Evolutionary conservation across 1,140 invertebrate genomes (phyloP), one percentile per base, ranked within the genome.

Genomic region (Trichonephila clavipes): DNA sequence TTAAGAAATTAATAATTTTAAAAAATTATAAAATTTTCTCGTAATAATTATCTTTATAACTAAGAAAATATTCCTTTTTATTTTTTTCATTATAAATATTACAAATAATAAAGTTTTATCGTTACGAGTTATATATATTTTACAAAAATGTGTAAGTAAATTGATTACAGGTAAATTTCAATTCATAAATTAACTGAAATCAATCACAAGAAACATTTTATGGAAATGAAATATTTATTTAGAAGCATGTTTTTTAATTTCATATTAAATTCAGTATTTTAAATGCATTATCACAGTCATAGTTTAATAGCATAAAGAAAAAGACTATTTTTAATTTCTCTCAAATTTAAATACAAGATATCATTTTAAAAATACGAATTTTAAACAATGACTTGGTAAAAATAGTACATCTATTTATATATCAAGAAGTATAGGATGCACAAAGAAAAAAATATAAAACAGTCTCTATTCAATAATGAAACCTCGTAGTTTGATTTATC

Each of bases 261-360:
- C 66, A 28, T 69, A 24, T 69, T 69, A 69, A 69, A 69, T 69
- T 21, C n/a, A 24, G 21, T 40, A 69, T 69, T 69, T 69, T 69
- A 69, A 24, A 69, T 69, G 66, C n/a, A 69, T 69, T 69, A 69
- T 69, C 66, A 69, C 66, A 69, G 66, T 28, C 66, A 24, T 24
- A n/a, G 64, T 69, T n/a, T 69, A 12, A 69, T 8, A 69, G 24
- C 66, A 28, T 24, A 69, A 69, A 69, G n/a, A 21, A 69, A 69
- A 10, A 28, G 24, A 8, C n/a, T 69, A n/a, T 24, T 14, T 24
- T 69, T 28, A 69, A n/a, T 24, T 24, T 10, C 24, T 69, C n/a
- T 28, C n/a, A 7, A 69, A 28, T 69, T 69, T 14, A 28, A 62
- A 21, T 19, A 69, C n/a, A 51, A 51, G 2, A 51, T 51, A 51